Percentiles rank a stretch among this genome's conserved stretches.
These are phyloP conservation scores for Harpegnathos saltator DNA, from an alignment of 1,140 invertebrate genomes.

Conservation along the genomic window DNA sequence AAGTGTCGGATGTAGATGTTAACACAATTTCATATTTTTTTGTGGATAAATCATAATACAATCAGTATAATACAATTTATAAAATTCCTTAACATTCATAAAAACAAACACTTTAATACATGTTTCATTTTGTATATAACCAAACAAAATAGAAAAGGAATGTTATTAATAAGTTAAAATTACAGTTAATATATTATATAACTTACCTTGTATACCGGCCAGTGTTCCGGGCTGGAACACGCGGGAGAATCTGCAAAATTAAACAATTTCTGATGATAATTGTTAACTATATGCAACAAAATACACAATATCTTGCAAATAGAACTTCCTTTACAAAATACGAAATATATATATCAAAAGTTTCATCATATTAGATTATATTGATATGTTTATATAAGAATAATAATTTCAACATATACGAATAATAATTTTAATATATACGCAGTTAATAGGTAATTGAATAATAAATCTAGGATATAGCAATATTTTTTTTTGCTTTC, in stretches of 20 bases:
- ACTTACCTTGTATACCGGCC: slow-evolving; percentile 86
- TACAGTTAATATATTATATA: slow-evolving; percentile 24
- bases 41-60: neutral
- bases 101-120: neutral
- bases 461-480: neutral
- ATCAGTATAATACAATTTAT: neutral
- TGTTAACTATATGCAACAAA: neutral
- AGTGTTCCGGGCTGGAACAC: slow-evolving; percentile 85
- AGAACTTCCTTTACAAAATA: neutral
- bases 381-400: neutral
- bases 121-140: neutral
- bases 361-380: neutral
- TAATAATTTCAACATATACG: neutral
- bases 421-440: neutral
- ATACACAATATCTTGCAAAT: neutral
- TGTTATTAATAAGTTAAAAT: neutral
- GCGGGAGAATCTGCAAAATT: slow-evolving; percentile 84
- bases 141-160: neutral
- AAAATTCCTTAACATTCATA: neutral
- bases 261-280: neutral
- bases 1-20: slow-evolving; percentile 64
- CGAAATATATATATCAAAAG: neutral
- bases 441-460: neutral
- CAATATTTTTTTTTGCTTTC: neutral
- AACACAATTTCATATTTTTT: neutral